Evolutionary conservation across 2,797 vertebrate genomes (phyloP), one percentile per base, ranked within the genome.

Genomic region (Limosa lapponica): DNA sequence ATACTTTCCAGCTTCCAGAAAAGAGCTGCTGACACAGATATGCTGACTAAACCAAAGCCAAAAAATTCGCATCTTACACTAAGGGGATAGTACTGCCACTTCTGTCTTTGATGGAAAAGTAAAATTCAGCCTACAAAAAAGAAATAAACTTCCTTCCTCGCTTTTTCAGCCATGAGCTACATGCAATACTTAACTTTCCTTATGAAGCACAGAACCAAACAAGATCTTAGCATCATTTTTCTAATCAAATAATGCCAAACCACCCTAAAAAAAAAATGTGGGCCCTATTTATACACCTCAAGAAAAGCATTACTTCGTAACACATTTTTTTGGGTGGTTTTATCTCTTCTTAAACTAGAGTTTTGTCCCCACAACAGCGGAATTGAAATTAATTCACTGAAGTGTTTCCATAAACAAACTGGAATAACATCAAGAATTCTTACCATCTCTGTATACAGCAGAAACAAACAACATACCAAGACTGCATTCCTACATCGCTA

Each of bases 51-150:
- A 59, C 2, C 46, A 46, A 70, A 51, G 64, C 39, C 6, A 39
- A 51, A 74, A 61, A 66, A 19, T 2, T 3, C 10, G n/a, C 18
- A 80, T 18, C 3, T 52, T 0, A 0, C 15, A 13, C 13, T 55
- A 61, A 58, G 30, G 16, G 8, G 16, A 64, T 0, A 66, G 39
- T 25, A 22, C 34, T 62, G 55, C 4, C 43, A 54, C 62, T 67
- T 48, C 27, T 24, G 20, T 10, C 44, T 64, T 59, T 1, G 14
- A 37, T 0, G 48, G 10, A 32, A 25, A 28, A 72, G 30, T 9
- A 16, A 22, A 58, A 57, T 9, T 49, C 46, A 24, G 24, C 9
- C 32, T 16, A 52, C 23, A 17, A 25, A 32, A 34, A 37, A 8
- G 3, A 54, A 59, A 64, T 7, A 30, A 74, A 12, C 6, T 64